phyloP scores from a whole-genome alignment of 1,140 invertebrate species.

The Schlechtendalia chinensis region DNA sequence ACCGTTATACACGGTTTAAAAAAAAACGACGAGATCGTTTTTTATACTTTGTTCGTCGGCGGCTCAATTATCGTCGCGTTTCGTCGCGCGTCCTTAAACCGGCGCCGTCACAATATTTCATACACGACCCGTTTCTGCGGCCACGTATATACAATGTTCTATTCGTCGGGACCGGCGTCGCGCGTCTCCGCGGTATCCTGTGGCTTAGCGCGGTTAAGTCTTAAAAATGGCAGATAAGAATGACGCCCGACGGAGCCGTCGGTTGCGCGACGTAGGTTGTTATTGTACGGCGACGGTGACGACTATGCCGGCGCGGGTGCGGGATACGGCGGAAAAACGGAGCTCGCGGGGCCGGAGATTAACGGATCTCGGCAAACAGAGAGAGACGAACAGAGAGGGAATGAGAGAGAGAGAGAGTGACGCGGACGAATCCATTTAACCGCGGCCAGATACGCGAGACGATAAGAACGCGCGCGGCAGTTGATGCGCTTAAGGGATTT shows the following conservation, averaged over 20 bases:
- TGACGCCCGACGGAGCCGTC: background rate
- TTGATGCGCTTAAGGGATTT: conserved; percentile 45
- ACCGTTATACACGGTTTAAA: too few relatives aligned
- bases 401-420: too few relatives aligned
- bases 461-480: conserved; percentile 20
- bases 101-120: too few relatives aligned
- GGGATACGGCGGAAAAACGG: too few relatives aligned
- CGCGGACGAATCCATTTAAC: conserved; percentile 48
- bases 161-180: background rate
- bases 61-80: too few relatives aligned
- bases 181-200: background rate
- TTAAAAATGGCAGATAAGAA: conserved; percentile 43
- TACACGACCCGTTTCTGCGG: too few relatives aligned
- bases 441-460: conserved; percentile 31
- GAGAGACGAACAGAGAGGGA: too few relatives aligned
- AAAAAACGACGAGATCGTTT: too few relatives aligned
- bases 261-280: background rate
- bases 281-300: conserved; percentile 1
- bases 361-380: conserved; percentile 38
- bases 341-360: conserved; percentile 28
- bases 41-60: too few relatives aligned
- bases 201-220: conserved; percentile 27
- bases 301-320: background rate
- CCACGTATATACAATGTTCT: too few relatives aligned
- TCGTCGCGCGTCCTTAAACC: too few relatives aligned